phyloP scores from a whole-genome alignment of 2,113 vertebrate genomes.

The Myotis lucifugus region DNA sequence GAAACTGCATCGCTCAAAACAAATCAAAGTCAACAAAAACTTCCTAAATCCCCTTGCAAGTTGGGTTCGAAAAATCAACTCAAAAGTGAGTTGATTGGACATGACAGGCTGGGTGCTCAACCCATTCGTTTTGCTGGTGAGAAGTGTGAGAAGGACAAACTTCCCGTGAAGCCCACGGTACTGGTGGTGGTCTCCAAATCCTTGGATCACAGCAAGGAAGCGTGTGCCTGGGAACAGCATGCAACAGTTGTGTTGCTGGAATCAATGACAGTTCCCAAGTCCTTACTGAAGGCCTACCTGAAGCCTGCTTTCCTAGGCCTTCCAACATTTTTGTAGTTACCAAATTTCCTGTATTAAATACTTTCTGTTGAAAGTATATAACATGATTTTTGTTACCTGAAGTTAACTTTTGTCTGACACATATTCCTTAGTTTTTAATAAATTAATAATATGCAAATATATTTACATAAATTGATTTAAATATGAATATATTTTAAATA shows the following conservation, averaged over 20 bases:
- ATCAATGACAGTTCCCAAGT: not conserved
- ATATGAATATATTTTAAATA: not conserved
- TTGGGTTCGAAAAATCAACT: not conserved
- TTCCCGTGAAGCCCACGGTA: accelerated
- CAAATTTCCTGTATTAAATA: not conserved
- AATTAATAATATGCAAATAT: not conserved
- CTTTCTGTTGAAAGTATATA: not conserved
- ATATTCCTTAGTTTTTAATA: not conserved
- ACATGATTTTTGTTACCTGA: not conserved
- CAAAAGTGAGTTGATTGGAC: not conserved
- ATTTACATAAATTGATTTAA: not conserved
- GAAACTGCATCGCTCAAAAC: not conserved
- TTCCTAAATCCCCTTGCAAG: not conserved
- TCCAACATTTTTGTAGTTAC: not conserved
- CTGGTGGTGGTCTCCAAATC: not conserved
- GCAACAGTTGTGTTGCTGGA: too few relatives aligned
- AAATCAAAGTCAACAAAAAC: not conserved
- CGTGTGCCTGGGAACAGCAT: accelerated
- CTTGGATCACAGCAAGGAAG: not conserved
- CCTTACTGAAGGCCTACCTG: not conserved
- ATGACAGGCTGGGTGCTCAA: not conserved
- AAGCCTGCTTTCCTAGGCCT: not conserved
- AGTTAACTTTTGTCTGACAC: not conserved
- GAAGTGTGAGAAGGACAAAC: not conserved
- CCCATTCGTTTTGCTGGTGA: not conserved